Conservation (phyloP, 2,888 invertebrate species). For the Agonopterix heracliana region DNA sequence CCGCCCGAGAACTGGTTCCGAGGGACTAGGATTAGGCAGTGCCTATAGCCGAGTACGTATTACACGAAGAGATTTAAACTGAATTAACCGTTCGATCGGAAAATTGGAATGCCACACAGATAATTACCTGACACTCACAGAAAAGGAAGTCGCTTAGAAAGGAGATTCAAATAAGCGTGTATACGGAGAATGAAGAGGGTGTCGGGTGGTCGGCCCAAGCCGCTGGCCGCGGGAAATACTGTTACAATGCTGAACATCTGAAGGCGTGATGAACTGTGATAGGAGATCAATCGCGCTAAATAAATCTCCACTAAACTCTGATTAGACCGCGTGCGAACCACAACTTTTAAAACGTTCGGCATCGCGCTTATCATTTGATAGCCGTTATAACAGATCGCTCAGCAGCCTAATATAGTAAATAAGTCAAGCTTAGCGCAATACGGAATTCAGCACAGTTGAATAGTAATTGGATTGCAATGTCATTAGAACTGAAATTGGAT, state of each 20-base stretch:
- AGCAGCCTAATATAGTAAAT: too few species aligned
- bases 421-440: too few species aligned
- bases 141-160: slow-evolving; percentile 71
- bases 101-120: slow-evolving; percentile 77
- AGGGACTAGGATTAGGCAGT: slow-evolving; percentile 67
- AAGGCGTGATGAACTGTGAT: slow-evolving; percentile 47
- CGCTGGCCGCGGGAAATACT: slow-evolving; percentile 41
- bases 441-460: too few species aligned
- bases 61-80: slow-evolving; percentile 75
- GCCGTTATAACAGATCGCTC: too few species aligned
- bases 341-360: too few species aligned
- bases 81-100: slow-evolving; percentile 76
- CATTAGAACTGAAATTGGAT: too few species aligned
- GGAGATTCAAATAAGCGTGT: slow-evolving; percentile 70
- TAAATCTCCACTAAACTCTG: too few species aligned
- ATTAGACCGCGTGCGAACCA: too few species aligned
- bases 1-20: slow-evolving; percentile 45
- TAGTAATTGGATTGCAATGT: too few species aligned
- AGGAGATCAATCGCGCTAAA: slow-evolving; percentile 21
- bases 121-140: slow-evolving; percentile 77
- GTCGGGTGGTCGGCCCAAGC: slow-evolving; percentile 35
- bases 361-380: too few species aligned
- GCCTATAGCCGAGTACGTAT: slow-evolving; percentile 62
- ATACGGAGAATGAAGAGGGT: slow-evolving; percentile 53
- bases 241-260: slow-evolving; percentile 50